phyloP scores from a whole-genome alignment of 2,797 vertebrate genomes.

The Cynopterus sphinx region DNA sequence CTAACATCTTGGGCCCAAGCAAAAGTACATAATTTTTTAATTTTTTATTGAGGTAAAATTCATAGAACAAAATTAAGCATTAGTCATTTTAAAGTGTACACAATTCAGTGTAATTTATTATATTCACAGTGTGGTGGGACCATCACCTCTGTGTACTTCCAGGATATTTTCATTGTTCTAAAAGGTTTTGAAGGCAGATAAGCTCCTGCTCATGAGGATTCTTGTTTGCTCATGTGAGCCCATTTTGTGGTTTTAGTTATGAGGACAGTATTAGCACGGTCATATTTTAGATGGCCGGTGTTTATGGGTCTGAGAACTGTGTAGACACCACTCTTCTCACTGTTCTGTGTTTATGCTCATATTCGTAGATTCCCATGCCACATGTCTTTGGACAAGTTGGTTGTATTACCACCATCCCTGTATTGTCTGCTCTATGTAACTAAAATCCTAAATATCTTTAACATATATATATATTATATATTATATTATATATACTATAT shows the following conservation, averaged over 20 bases:
- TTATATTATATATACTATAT: too few species aligned
- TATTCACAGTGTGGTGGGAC: neutral
- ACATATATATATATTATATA: too few species aligned
- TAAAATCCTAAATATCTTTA: neutral
- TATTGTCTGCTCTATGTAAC: neutral
- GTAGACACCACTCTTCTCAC: neutral
- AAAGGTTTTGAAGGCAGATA: neutral
- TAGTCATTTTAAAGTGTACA: neutral
- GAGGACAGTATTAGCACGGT: neutral
- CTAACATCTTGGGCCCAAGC: neutral
- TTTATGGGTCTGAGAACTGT: too few species aligned
- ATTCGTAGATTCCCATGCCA: neutral
- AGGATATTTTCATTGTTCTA: neutral
- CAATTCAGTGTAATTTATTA: neutral
- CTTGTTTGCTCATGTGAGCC: neutral
- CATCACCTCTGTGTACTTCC: neutral
- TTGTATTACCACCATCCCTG: neutral
- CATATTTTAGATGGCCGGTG: neutral
- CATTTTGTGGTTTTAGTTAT: too few species aligned
- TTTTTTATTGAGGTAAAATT: neutral
- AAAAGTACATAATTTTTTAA: neutral
- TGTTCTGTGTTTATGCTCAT: rapidly evolving
- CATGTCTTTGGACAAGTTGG: neutral
- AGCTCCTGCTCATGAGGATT: neutral
- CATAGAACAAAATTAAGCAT: neutral